These are phyloP conservation scores for Caenorhabditis japonica DNA, from an alignment of 2,888 invertebrate genomes.

Conservation along the genomic window DNA sequence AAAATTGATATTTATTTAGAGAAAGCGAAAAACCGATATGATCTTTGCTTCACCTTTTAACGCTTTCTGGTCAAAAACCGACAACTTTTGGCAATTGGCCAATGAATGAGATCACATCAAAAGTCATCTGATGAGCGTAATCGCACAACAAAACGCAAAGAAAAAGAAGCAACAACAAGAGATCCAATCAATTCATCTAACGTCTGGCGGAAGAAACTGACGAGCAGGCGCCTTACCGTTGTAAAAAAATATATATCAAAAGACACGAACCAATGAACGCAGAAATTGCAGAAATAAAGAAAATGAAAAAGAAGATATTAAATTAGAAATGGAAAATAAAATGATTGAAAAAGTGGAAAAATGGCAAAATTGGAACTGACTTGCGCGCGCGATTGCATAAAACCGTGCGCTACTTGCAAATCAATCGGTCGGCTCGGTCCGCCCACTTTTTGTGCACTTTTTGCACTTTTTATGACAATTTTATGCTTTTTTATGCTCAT, in stretches of 20 bases:
- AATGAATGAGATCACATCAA: too few species aligned
- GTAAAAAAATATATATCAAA: background rate
- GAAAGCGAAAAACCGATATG: too few species aligned
- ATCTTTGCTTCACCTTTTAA: slow-evolving; percentile 1
- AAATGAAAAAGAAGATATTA: slow-evolving; percentile 34
- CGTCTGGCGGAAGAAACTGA: too few species aligned
- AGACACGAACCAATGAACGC: slow-evolving; percentile 32
- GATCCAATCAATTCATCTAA: slow-evolving; percentile 9
- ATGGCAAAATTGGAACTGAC: slow-evolving; percentile 17
- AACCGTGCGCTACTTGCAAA: slow-evolving; percentile 30
- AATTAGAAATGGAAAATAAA: background rate
- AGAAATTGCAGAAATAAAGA: slow-evolving; percentile 11
- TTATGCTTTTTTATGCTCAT: background rate
- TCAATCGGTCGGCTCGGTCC: slow-evolving; percentile 50
- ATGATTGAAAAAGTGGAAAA: slow-evolving; percentile 23
- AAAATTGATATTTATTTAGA: too few species aligned
- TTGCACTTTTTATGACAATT: background rate
- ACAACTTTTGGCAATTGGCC: too few species aligned
- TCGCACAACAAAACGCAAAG: slow-evolving; percentile 29
- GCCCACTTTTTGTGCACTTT: slow-evolving; percentile 13
- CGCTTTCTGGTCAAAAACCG: background rate
- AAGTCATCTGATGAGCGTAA: slow-evolving; percentile 39
- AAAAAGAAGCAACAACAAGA: slow-evolving; percentile 19
- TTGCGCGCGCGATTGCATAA: slow-evolving; percentile 26
- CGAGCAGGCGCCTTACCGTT: slow-evolving; percentile 34